Base-by-base conservation (phyloP, 2,888 invertebrate genomes). In the Macaria notata region DNA sequence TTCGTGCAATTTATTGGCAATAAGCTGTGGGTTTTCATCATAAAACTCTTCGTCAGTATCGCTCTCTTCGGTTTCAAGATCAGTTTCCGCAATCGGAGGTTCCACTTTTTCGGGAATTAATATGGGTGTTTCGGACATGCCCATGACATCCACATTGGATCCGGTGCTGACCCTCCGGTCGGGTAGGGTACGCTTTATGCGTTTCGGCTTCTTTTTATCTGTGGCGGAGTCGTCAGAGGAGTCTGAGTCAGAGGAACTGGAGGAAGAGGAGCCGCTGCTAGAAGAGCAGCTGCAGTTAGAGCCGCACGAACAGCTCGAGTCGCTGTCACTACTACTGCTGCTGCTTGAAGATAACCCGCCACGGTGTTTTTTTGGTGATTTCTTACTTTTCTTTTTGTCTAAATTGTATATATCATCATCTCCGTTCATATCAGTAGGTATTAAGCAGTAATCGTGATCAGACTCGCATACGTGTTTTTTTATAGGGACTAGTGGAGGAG, bases 11-110 rank as follows among this genome's bases (percentile, higher is more conserved):
- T 96, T 95, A 65, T 93, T 95, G 1, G 95, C 96, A 60, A 95
- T 81, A 71, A 92, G 93, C 70, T 96, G 96, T 0, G 97, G 97
- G 81, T 96, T 94, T 71, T 96, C 94, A 76, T 97, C 97, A 77
- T 97, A 97, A 81, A 97, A 97, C 69, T 97, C 97, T 86, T 97
- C 97, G 79, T 97, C 97, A 0, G 96, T 96, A 64, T 96, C 96
- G 49, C 96, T 95, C 81, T 97, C 95, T 9, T 95, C 94, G 0
- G 97, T 97, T 69, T 97, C 96, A 50, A 97, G 91, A 83, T 97
- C 97, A 0, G 96, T 95, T 84, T 97, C 97, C 39, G 94, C 92
- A 61, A 96, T 94, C 0, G 94, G 87, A 1, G 93, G 92, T 68
- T 95, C 95, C 0, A 86, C 76, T 68, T 92, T 88, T 69, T 91